A percentile compares a stretch with the other conserved stretches of the same genome.
Evolutionary conservation across 2,888 invertebrate genomes (phyloP).

Genomic region (Sericinus montela): DNA sequence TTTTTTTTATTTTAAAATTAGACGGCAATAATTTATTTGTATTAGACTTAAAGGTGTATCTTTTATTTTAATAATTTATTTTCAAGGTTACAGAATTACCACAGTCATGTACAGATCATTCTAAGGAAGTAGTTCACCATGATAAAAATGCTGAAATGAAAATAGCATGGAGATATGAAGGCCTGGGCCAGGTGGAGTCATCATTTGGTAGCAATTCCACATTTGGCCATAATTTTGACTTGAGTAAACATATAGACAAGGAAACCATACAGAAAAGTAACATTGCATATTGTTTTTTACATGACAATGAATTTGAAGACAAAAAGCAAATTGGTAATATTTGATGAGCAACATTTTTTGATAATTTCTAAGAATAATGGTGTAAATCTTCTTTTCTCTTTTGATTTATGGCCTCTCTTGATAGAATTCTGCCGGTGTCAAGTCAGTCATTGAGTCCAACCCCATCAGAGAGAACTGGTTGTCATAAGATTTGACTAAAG

Average conservation of each 20-base stretch:
- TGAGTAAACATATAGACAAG: constrained; percentile 85
- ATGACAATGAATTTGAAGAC: constrained; percentile 26
- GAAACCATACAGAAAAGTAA: constrained; percentile 78
- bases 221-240: constrained; percentile 90
- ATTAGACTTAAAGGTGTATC: no score
- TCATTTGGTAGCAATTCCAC: constrained; percentile 66
- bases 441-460: no score
- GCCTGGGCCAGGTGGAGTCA: constrained; percentile 81
- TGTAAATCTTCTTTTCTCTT: no score
- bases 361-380: no score
- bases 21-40: no score
- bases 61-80: not conserved
- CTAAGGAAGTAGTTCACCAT: constrained; percentile 39
- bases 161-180: constrained; percentile 95
- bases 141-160: constrained; percentile 81
- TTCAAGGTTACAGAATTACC: constrained; percentile 49
- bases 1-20: no score
- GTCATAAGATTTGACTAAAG: no score
- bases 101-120: constrained; percentile 70
- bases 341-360: no score
- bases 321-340: constrained; percentile 34
- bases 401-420: no score
- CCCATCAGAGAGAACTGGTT: no score
- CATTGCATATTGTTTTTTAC: constrained; percentile 76
- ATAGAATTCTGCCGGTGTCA: no score